Conservation (phyloP, 2,797 vertebrate species). For the Taeniopygia guttata region DNA sequence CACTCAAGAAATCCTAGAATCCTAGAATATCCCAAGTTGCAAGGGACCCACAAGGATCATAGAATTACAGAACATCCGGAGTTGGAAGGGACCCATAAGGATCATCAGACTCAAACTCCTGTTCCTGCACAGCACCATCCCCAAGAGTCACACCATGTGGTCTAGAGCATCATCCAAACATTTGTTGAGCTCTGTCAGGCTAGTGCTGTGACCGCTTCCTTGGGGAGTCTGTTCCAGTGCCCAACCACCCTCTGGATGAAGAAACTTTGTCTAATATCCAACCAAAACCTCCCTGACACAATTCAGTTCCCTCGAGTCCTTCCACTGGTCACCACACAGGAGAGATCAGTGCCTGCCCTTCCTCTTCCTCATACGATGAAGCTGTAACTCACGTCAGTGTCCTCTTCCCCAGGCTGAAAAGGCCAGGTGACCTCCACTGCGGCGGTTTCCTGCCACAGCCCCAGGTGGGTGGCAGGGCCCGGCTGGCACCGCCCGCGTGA, state of each 20-base stretch:
- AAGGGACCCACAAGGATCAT: not conserved
- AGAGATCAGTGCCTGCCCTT: not conserved
- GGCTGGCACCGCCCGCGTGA: too few species aligned
- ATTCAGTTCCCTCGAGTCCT: not conserved
- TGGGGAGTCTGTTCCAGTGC: not conserved
- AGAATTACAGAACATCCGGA: not conserved
- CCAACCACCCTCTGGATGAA: rapidly evolving
- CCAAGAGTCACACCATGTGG: not conserved
- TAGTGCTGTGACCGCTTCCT: not conserved
- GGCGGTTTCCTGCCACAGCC: too few species aligned
- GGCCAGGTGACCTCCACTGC: not conserved
- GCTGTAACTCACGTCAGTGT: not conserved
- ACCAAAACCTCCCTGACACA: not conserved
- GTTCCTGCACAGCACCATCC: not conserved
- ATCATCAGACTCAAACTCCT: not conserved
- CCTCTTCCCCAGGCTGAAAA: not conserved
- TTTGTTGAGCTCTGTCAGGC: not conserved
- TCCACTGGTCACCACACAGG: not conserved
- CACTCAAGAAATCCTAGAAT: not conserved
- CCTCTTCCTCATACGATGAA: not conserved
- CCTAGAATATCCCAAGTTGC: not conserved
- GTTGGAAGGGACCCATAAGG: not conserved
- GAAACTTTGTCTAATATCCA: not conserved
- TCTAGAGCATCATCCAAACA: not conserved
- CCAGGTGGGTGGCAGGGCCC: too few species aligned